phyloP scores from a whole-genome alignment of 2,113 vertebrate genomes.

The Microtus pennsylvanicus region DNA sequence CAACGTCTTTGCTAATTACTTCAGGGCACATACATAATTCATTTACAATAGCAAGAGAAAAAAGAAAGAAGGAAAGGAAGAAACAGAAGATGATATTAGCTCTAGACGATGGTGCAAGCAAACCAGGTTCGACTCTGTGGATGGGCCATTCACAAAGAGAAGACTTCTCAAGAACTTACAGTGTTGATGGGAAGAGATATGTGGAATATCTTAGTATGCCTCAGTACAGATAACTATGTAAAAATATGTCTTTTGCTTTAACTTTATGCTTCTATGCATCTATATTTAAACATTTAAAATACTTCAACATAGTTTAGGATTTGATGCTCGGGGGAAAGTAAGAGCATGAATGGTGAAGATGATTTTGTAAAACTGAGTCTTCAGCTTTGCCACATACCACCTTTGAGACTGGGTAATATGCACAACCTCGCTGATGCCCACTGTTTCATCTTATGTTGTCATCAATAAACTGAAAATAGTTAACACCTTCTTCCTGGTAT shows the following conservation, averaged over 20 bases:
- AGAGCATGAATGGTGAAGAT: not conserved
- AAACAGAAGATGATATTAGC: not conserved
- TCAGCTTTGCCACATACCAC: not conserved
- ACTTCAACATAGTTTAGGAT: not conserved
- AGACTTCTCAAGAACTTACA: not conserved
- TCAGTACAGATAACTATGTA: not conserved
- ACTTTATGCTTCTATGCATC: not conserved
- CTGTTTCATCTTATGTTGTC: not conserved
- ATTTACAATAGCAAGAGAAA: not conserved
- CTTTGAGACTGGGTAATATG: not conserved
- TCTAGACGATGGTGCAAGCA: not conserved
- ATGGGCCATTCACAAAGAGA: conserved; percentile 30
- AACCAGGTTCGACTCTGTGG: not conserved
- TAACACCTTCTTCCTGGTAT: not conserved
- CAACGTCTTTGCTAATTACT: conserved; percentile 78
- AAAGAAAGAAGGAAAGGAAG: not conserved
- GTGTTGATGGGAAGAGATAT: not conserved
- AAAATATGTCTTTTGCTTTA: not conserved
- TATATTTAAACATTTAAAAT: not conserved
- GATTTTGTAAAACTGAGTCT: not conserved
- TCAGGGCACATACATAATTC: conserved; percentile 70
- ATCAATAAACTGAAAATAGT: conserved; percentile 12
- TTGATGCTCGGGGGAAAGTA: not conserved
- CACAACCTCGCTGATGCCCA: not conserved
- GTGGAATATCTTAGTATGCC: not conserved